Conservation (phyloP, 2,888 invertebrate genomes). For the Diadegma fenestrale region DNA sequence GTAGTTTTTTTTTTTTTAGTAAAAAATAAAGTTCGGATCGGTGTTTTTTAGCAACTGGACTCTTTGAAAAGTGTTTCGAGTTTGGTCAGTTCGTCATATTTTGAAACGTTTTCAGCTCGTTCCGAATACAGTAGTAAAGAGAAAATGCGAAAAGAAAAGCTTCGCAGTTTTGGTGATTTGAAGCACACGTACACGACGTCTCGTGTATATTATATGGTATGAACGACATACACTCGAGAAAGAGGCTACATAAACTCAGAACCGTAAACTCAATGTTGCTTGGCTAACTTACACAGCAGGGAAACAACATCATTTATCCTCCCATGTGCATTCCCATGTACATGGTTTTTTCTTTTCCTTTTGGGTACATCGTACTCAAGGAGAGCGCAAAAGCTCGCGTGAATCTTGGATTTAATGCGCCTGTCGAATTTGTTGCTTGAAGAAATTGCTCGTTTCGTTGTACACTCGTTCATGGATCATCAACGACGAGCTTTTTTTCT, state of each 20-base stretch:
- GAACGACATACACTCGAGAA: constrained; percentile 14
- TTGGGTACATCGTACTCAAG: neutral
- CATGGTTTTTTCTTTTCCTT: neutral
- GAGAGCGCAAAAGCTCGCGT: neutral
- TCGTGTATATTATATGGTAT: neutral
- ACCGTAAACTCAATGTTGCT: constrained; percentile 53
- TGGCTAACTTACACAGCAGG: neutral
- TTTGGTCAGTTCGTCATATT: neutral
- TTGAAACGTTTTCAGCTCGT: neutral
- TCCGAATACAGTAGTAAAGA: neutral
- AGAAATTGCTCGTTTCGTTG: neutral
- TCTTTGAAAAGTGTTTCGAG: neutral
- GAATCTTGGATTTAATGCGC: neutral
- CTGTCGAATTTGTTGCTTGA: constrained; percentile 1
- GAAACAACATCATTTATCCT: constrained; percentile 20
- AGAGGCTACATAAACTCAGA: constrained; percentile 36
- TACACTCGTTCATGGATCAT: constrained; percentile 10
- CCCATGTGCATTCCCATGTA: constrained; percentile 17
- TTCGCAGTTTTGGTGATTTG: neutral
- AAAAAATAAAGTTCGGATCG: neutral
- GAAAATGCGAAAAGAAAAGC: neutral
- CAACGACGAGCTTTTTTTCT: constrained; percentile 10
- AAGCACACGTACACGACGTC: neutral
- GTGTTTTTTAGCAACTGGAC: neutral
- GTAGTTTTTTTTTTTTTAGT: too few relatives aligned